These are phyloP conservation scores for Platalea minor DNA, from an alignment of 2,797 vertebrate species.

Conservation along the genomic window DNA sequence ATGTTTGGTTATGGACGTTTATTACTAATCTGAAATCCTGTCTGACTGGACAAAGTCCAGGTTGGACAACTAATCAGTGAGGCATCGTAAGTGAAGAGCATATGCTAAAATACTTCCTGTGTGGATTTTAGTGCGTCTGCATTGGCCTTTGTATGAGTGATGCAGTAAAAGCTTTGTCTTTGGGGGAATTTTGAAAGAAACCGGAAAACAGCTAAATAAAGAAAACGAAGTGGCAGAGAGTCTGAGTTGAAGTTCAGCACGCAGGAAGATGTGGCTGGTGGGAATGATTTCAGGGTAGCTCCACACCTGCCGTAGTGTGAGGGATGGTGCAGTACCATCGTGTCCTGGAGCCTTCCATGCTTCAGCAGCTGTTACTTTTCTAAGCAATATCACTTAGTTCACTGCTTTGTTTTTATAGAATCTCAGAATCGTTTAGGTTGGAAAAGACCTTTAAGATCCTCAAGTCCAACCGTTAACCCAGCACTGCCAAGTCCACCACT, in stretches of 20 bases:
- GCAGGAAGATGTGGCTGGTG: neutral
- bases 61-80: neutral
- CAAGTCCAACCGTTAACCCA: no score
- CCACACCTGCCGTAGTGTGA: neutral
- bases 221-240: neutral
- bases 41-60: neutral
- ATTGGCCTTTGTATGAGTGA: neutral
- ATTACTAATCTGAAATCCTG: conserved; percentile 3
- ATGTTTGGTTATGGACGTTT: neutral
- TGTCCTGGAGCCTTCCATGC: neutral
- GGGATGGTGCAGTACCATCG: fast-evolving
- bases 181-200: neutral
- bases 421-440: no score
- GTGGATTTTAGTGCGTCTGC: neutral
- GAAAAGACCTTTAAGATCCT: no score
- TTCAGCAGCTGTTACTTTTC: neutral
- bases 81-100: neutral
- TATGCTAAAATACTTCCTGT: neutral
- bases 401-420: neutral
- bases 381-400: neutral
- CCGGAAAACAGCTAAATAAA: neutral
- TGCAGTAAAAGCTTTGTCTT: neutral
- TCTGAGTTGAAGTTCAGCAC: neutral
- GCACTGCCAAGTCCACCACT: no score
- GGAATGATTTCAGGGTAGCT: neutral